Percentiles rank a stretch among this genome's conserved stretches.
These are phyloP conservation scores for Biston betularia DNA, from an alignment of 2,888 invertebrate genomes.

Conservation along the genomic window DNA sequence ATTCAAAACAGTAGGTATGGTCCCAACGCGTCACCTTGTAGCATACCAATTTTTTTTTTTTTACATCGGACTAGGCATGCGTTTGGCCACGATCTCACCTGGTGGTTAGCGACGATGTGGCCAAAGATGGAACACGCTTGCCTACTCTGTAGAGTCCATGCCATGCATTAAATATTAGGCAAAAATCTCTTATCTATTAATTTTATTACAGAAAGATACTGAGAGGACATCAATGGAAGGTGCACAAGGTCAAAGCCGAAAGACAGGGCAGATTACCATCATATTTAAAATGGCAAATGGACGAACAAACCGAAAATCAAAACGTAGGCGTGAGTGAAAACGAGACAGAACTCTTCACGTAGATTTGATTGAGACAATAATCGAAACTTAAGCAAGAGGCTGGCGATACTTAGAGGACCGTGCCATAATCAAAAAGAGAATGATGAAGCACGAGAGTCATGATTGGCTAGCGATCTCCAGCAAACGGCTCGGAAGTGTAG, in stretches of 20 bases:
- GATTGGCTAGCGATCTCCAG: not conserved
- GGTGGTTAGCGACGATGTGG: too few species aligned
- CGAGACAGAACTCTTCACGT: conserved; percentile 35
- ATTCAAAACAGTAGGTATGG: not conserved
- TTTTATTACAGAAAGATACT: conserved; percentile 75
- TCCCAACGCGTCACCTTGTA: not conserved
- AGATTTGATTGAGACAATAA: conserved; percentile 10
- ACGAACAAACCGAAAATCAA: conserved; percentile 50
- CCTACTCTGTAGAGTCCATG: too few species aligned
- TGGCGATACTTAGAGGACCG: not conserved
- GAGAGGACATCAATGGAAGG: conserved; percentile 76
- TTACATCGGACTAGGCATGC: too few species aligned
- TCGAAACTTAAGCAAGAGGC: not conserved
- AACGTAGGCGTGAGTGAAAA: conserved; percentile 39
- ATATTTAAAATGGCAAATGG: conserved; percentile 70
- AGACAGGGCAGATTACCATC: conserved; percentile 74
- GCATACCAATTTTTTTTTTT: conserved; percentile 1
- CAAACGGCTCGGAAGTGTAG: not conserved
- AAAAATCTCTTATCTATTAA: conserved; percentile 1
- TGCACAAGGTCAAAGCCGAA: conserved; percentile 78
- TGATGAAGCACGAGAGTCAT: not conserved
- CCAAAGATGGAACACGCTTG: too few species aligned
- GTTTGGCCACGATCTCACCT: too few species aligned
- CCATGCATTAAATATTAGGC: too few species aligned
- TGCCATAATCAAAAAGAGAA: not conserved